These are phyloP conservation scores for Siphamia tubifer DNA, from an alignment of 2,113 vertebrate species.

Conservation along the genomic window DNA sequence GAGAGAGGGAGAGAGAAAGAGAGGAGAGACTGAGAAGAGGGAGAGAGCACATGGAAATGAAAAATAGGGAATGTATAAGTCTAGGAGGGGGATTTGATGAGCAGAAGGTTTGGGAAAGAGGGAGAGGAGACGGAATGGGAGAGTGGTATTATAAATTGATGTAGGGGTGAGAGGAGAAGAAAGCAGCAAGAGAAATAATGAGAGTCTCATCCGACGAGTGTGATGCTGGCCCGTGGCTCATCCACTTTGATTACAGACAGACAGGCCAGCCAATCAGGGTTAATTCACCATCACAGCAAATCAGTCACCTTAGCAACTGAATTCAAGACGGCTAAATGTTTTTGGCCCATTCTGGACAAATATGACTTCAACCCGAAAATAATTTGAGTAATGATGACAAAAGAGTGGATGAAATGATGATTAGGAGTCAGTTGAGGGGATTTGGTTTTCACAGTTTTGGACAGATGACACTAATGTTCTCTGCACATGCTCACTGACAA, in stretches of 20 bases:
- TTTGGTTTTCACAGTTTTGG: no score
- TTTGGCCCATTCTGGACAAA: slow-evolving; percentile 1
- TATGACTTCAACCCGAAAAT: neutral
- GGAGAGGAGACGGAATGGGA: slow-evolving; percentile 46
- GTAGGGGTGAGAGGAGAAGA: slow-evolving; percentile 47
- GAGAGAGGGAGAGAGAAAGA: no score
- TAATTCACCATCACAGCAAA: slow-evolving; percentile 36
- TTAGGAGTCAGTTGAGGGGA: neutral
- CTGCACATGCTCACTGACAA: no score
- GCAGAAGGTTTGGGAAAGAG: slow-evolving; percentile 58
- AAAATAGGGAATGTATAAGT: slow-evolving; percentile 62
- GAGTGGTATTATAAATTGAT: slow-evolving; percentile 50
- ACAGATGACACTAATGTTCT: no score
- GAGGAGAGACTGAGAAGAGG: slow-evolving; percentile 18
- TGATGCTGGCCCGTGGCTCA: slow-evolving; percentile 19
- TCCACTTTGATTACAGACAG: slow-evolving; percentile 45
- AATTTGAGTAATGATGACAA: neutral
- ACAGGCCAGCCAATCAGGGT: slow-evolving; percentile 51
- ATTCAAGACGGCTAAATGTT: slow-evolving; percentile 19
- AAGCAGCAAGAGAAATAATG: slow-evolving; percentile 47
- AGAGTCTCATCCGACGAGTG: slow-evolving; percentile 24
- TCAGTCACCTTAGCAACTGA: slow-evolving; percentile 8
- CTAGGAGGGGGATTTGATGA: slow-evolving; percentile 63
- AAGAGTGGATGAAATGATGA: neutral
- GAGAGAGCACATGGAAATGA: slow-evolving; percentile 60